phyloP scores from a whole-genome alignment of 2,797 vertebrate species.

The Taenioides sp. region DNA sequence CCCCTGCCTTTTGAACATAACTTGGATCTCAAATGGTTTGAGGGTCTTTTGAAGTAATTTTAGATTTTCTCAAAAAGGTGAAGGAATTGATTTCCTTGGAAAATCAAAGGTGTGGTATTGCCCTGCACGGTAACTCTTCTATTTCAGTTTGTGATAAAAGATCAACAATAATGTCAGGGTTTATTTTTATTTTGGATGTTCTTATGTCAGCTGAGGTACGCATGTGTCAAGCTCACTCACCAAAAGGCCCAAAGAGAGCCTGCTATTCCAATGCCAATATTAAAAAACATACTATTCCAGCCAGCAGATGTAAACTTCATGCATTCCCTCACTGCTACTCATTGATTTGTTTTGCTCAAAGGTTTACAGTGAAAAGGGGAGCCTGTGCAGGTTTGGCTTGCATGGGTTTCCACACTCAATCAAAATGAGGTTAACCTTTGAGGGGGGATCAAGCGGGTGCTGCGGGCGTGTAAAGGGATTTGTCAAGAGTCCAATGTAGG shows the following conservation, averaged over 20 bases:
- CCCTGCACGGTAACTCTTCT: slow-evolving; percentile 26
- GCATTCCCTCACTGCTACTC: slow-evolving; percentile 17
- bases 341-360: slow-evolving; percentile 54
- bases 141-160: slow-evolving; percentile 39
- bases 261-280: slow-evolving; percentile 10
- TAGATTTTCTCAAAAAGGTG: slow-evolving; percentile 17
- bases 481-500: slow-evolving; percentile 36
- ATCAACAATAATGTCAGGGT: slow-evolving; percentile 30
- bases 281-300: slow-evolving; percentile 14
- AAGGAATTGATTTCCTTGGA: slow-evolving; percentile 27
- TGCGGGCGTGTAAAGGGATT: slow-evolving; percentile 44
- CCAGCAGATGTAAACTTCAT: slow-evolving; percentile 22
- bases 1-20: neutral
- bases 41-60: slow-evolving; percentile 5
- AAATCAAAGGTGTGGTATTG: slow-evolving; percentile 32
- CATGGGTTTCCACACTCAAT: slow-evolving; percentile 51
- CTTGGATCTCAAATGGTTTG: slow-evolving; percentile 2
- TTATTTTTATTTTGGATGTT: slow-evolving; percentile 37
- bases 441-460: slow-evolving; percentile 40
- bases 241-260: slow-evolving; percentile 26
- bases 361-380: slow-evolving; percentile 28
- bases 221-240: slow-evolving; percentile 12
- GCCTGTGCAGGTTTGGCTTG: slow-evolving; percentile 8
- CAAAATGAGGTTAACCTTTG: slow-evolving; percentile 61
- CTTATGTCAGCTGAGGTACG: slow-evolving; percentile 20